These are phyloP conservation scores for Nibea coibor DNA, from an alignment of 2,113 vertebrate genomes.

Conservation along the genomic window DNA sequence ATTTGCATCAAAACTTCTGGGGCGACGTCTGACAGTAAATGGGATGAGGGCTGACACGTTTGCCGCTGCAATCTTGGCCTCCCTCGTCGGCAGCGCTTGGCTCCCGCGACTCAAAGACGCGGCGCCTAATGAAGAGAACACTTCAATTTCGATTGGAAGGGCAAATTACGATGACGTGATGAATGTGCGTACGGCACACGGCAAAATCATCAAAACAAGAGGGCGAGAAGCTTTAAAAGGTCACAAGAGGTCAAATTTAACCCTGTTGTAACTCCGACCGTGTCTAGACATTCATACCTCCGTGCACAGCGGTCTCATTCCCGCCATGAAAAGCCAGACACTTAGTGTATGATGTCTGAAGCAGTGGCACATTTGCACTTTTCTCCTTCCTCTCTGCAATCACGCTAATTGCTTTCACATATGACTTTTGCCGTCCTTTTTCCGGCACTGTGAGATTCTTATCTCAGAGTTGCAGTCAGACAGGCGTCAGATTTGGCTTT, in stretches of 20 bases:
- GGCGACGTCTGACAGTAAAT: constrained; percentile 58
- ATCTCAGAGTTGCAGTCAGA: constrained; percentile 61
- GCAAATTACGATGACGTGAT: constrained; percentile 87
- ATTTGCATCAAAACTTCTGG: constrained; percentile 66
- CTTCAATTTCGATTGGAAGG: constrained; percentile 86
- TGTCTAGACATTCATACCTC: constrained; percentile 11
- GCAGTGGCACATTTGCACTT: constrained; percentile 66
- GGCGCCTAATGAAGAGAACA: constrained; percentile 85
- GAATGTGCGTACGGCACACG: constrained; percentile 88
- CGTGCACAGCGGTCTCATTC: not conserved
- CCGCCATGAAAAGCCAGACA: constrained; percentile 30
- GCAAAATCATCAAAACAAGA: not conserved
- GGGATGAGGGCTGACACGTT: constrained; percentile 81
- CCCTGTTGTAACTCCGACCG: not conserved
- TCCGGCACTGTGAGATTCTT: constrained; percentile 45
- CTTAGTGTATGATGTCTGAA: constrained; percentile 41
- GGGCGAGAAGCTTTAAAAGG: constrained; percentile 70
- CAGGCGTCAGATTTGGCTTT: constrained; percentile 54
- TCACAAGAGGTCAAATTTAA: constrained; percentile 46
- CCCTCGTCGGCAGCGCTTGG: constrained; percentile 86
- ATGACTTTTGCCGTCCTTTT: constrained; percentile 38
- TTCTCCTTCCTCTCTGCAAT: constrained; percentile 73
- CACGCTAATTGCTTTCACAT: constrained; percentile 73
- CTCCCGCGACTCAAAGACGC: constrained; percentile 87
- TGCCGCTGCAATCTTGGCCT: constrained; percentile 82